Evolutionary conservation across 1,140 invertebrate species (phyloP).

Genomic region (Philopotamus ludificatus): DNA sequence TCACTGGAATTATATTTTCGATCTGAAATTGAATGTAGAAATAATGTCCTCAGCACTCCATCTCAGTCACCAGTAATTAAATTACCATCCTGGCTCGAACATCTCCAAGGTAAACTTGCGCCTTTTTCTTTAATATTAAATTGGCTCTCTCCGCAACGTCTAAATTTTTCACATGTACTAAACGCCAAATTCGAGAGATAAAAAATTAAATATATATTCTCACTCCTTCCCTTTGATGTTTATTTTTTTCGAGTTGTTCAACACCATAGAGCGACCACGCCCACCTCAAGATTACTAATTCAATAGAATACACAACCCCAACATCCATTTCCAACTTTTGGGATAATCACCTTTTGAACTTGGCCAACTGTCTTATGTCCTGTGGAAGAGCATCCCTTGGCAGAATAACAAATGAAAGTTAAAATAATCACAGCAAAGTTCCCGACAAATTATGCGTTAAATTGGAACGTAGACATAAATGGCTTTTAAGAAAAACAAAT

Average conservation of each 20-base stretch:
- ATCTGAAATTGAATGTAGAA: background rate
- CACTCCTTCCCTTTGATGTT: background rate
- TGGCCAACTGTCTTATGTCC: background rate
- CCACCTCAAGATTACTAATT: background rate
- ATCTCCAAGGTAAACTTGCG: conserved; percentile 11
- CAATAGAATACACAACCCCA: background rate
- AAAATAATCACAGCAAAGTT: too few relatives aligned
- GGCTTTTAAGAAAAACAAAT: too few relatives aligned
- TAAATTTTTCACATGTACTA: conserved; percentile 6
- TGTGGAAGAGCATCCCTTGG: background rate
- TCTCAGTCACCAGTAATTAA: conserved; percentile 6
- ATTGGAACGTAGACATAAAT: too few relatives aligned
- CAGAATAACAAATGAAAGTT: too few relatives aligned
- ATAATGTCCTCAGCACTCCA: background rate
- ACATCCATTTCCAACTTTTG: background rate
- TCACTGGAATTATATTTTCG: too few relatives aligned
- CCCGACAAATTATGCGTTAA: too few relatives aligned
- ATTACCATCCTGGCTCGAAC: conserved; percentile 20
- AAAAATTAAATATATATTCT: background rate
- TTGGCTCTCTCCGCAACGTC: background rate
- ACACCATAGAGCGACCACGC: background rate
- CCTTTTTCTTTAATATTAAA: conserved; percentile 9
- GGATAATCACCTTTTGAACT: background rate
- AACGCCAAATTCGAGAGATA: background rate
- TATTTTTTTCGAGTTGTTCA: background rate